These are phyloP conservation scores for Limulus polyphemus DNA, from an alignment of 2,888 invertebrate species.

Conservation along the genomic window DNA sequence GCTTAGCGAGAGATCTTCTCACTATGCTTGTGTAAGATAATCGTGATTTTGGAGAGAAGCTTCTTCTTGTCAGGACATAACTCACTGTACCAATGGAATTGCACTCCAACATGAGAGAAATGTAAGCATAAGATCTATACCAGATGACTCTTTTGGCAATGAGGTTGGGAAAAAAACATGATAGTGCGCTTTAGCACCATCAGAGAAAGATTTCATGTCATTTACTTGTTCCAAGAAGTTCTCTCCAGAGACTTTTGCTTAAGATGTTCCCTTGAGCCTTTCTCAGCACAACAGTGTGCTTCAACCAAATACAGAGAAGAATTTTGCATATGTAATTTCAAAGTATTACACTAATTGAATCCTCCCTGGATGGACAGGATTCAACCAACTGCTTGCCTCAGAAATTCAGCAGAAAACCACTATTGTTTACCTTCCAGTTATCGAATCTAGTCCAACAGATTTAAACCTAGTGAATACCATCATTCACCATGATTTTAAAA, in stretches of 20 bases:
- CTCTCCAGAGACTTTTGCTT: no score
- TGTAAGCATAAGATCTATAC: no score
- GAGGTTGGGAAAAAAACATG: not conserved
- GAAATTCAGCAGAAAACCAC: no score
- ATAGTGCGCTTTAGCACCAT: not conserved
- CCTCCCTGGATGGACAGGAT: no score
- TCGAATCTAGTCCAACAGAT: conserved; percentile 11
- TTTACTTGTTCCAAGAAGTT: not conserved
- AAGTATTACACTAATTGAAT: no score
- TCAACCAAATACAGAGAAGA: no score
- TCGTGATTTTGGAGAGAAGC: conserved; percentile 2
- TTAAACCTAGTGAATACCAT: not conserved
- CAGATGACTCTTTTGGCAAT: not conserved
- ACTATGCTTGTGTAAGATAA: conserved; percentile 1
- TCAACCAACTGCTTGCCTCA: no score
- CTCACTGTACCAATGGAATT: conserved; percentile 3
- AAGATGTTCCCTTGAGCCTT: no score
- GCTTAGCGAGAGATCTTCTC: not conserved
- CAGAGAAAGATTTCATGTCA: not conserved
- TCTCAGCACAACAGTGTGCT: no score
- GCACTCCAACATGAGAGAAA: not conserved
- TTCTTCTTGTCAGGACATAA: not conserved
- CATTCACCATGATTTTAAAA: not conserved
- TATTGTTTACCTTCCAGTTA: conserved; percentile 15
- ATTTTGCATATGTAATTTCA: no score